Evolutionary conservation across 2,888 invertebrate species (phyloP).

Genomic region (Hoplodrina blanda): DNA sequence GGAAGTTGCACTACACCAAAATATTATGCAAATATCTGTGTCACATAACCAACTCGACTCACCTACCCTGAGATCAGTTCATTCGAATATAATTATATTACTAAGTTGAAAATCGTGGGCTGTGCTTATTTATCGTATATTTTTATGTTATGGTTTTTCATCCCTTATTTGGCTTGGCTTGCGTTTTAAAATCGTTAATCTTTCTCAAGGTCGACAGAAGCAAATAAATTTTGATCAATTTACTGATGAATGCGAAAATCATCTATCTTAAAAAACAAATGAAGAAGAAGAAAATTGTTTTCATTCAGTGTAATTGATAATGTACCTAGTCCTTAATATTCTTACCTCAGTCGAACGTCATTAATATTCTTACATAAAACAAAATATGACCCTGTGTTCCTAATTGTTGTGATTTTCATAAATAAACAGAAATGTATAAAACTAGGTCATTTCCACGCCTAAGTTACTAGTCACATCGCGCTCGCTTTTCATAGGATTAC

Average conservation of each 20-base stretch:
- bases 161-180: background rate
- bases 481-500: constrained; percentile 65
- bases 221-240: too few species aligned
- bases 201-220: background rate
- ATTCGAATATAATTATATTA: constrained; percentile 33
- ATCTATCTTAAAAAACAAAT: background rate
- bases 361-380: constrained; percentile 10
- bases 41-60: constrained; percentile 50
- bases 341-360: background rate
- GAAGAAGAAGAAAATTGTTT: background rate
- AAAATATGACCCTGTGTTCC: constrained; percentile 26
- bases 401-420: constrained; percentile 36
- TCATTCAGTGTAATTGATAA: too few species aligned
- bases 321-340: too few species aligned
- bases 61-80: constrained; percentile 51
- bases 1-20: constrained; percentile 75
- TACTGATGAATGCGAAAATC: background rate
- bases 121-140: background rate
- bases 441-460: constrained; percentile 52
- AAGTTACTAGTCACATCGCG: constrained; percentile 44
- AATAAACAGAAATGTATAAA: constrained; percentile 48
- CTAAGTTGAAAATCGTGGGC: constrained; percentile 33
- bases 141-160: background rate
- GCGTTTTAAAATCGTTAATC: background rate
- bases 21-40: constrained; percentile 75